These are phyloP conservation scores for Himalopsyche anomala DNA, from an alignment of 2,888 invertebrate species.

Conservation along the genomic window DNA sequence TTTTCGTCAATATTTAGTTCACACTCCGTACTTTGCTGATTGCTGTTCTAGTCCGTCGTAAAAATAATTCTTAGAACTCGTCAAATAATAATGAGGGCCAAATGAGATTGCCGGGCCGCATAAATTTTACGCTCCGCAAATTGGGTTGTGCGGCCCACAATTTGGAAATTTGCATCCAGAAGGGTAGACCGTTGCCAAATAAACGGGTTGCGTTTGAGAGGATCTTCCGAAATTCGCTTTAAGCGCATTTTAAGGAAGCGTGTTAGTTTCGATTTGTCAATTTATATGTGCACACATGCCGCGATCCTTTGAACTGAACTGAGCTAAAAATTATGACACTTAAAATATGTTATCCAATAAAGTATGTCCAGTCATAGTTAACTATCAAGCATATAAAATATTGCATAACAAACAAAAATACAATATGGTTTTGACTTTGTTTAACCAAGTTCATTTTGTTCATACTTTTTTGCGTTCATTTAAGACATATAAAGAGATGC, in stretches of 20 bases:
- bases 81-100: slow-evolving; percentile 53
- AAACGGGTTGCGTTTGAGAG: slow-evolving; percentile 20
- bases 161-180: slow-evolving; percentile 46
- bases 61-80: slow-evolving; percentile 48
- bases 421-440: too few relatives aligned
- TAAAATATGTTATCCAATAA: too few relatives aligned
- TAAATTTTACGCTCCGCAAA: slow-evolving; percentile 48
- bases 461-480: too few relatives aligned
- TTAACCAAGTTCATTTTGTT: too few relatives aligned
- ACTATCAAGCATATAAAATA: too few relatives aligned
- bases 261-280: not conserved
- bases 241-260: slow-evolving; percentile 31
- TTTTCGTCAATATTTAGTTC: slow-evolving; percentile 1
- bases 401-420: too few relatives aligned
- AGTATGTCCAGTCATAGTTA: too few relatives aligned
- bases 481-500: too few relatives aligned
- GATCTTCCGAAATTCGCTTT: not conserved
- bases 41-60: slow-evolving; percentile 28
- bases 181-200: slow-evolving; percentile 28
- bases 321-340: too few relatives aligned
- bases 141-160: slow-evolving; percentile 44
- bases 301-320: not conserved
- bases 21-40: not conserved
- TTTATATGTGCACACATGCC: slow-evolving; percentile 4
- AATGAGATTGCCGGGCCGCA: slow-evolving; percentile 50